Evolutionary conservation across 2,113 vertebrate species (phyloP).

Genomic region (Apaloderma vittatum): DNA sequence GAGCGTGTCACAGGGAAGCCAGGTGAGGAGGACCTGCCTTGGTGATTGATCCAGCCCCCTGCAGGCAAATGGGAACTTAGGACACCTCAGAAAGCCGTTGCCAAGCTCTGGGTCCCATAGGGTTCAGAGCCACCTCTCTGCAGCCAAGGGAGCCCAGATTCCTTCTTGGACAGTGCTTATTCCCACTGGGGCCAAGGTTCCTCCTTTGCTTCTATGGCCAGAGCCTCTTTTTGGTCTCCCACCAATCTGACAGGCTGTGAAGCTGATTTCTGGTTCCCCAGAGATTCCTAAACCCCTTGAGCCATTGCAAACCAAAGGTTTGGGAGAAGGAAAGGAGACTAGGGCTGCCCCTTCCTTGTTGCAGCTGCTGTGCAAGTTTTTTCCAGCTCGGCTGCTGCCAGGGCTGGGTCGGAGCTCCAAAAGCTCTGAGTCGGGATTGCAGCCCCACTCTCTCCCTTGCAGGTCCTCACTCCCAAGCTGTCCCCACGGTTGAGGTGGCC

Average conservation of each 20-base stretch:
- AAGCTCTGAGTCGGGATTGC: accelerated
- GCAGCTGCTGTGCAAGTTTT: accelerated
- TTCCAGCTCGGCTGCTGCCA: accelerated
- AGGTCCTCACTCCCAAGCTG: background rate
- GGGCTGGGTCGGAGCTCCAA: accelerated
- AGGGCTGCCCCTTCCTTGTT: background rate
- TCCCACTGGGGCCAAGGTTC: background rate
- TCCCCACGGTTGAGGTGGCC: accelerated
- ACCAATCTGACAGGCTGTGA: too few relatives aligned
- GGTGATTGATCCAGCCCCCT: background rate
- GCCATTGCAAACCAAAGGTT: background rate
- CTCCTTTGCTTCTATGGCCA: background rate
- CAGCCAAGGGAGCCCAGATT: background rate
- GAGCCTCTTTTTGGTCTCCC: background rate
- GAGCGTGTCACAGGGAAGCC: background rate
- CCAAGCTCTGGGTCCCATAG: background rate
- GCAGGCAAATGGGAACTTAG: background rate
- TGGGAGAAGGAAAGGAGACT: background rate
- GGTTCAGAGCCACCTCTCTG: background rate
- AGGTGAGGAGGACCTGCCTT: background rate
- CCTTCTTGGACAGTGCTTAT: background rate
- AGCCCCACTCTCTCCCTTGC: background rate
- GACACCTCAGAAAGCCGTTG: background rate
- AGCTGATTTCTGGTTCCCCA: background rate
- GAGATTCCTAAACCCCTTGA: background rate